These are phyloP conservation scores for Drosophila novamexicana DNA, from an alignment of 1,140 invertebrate species.

Conservation along the genomic window DNA sequence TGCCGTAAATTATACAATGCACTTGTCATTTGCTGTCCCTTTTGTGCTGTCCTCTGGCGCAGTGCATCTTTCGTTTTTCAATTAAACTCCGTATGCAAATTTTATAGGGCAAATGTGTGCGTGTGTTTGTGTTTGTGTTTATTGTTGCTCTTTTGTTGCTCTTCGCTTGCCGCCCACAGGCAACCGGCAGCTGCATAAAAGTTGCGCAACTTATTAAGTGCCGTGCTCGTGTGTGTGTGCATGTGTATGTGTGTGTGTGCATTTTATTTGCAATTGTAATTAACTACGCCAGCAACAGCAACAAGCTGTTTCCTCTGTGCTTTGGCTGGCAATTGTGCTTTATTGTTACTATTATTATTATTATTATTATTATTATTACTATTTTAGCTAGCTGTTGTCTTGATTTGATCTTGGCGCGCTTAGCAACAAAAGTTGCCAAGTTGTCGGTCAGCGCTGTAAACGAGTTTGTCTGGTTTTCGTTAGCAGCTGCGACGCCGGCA, in stretches of 20 bases:
- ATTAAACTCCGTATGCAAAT: slow-evolving; percentile 51
- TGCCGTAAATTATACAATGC: slow-evolving; percentile 15
- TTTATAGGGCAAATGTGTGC: slow-evolving; percentile 60
- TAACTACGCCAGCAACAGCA: slow-evolving; percentile 35
- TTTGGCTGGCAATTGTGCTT: slow-evolving; percentile 1
- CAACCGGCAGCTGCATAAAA: slow-evolving; percentile 42
- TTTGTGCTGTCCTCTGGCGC: slow-evolving; percentile 14
- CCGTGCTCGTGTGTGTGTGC: background rate
- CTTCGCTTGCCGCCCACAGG: slow-evolving; percentile 12
- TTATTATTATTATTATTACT: slow-evolving; percentile 28
- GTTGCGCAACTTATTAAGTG: slow-evolving; percentile 67
- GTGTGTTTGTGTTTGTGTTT: slow-evolving; percentile 14
- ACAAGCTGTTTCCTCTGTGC: slow-evolving; percentile 55
- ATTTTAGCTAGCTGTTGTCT: slow-evolving; percentile 4
- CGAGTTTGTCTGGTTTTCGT: slow-evolving; percentile 66
- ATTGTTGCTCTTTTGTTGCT: slow-evolving; percentile 2
- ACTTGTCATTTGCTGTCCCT: slow-evolving; percentile 30
- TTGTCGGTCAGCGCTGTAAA: slow-evolving; percentile 36
- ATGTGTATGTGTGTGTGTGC: slow-evolving; percentile 45
- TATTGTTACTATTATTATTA: slow-evolving; percentile 14
- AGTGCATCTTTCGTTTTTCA: slow-evolving; percentile 15
- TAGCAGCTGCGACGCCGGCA: background rate
- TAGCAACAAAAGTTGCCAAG: slow-evolving; percentile 67
- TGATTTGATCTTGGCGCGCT: slow-evolving; percentile 73
- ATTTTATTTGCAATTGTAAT: slow-evolving; percentile 79